Base-by-base conservation (phyloP, 2,797 vertebrate species). In the Phalanger gymnotis region DNA sequence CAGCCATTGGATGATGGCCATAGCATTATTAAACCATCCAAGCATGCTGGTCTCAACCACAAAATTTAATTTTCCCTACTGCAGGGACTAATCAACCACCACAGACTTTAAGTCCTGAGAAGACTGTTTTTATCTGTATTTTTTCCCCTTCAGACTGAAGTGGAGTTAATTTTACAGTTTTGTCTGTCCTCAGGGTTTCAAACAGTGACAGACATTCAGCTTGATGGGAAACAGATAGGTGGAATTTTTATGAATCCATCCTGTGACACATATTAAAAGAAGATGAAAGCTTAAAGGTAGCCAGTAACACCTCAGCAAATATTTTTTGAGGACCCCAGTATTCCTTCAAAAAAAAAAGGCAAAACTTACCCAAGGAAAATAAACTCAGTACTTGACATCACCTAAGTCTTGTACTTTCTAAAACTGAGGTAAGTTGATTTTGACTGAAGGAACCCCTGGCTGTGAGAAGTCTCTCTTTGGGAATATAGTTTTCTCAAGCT, bases 21-120 rank as follows among this genome's bases (percentile, higher is more conserved):
- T 98, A 93, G 97, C 98, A 99, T 99, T 99, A 99, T 99, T 99
- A 99, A 99, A 99, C 99, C 98, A 99, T 99, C 98, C 99, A 99
- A 99, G 99, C 99, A 99, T 98, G 99, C 99, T 99, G 99, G 98
- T 98, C 99, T 99, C 98, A 98, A 99, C 99, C 98, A 98, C 98
- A 98, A 98, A 98, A 99, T 99, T 99, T 99, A 99, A 99, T 99
- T 99, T 99, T 99, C 98, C 97, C 96, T 98, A 97, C 98, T 99
- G 96, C 98, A 98, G 98, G 98, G 98, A 98, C 98, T 99, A 99
- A 99, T 99, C 99, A 98, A 98, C 98, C 97, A 98, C 98, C 90
- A 98, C 96, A 98, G 98, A 98, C 98, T 98, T 96, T 97, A 98
- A 98, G 96, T 98, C 98, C 97, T 97, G 98, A 98, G 98, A 98